Base-by-base conservation (phyloP, 2,888 invertebrate species). In the Desoria tigrina region DNA sequence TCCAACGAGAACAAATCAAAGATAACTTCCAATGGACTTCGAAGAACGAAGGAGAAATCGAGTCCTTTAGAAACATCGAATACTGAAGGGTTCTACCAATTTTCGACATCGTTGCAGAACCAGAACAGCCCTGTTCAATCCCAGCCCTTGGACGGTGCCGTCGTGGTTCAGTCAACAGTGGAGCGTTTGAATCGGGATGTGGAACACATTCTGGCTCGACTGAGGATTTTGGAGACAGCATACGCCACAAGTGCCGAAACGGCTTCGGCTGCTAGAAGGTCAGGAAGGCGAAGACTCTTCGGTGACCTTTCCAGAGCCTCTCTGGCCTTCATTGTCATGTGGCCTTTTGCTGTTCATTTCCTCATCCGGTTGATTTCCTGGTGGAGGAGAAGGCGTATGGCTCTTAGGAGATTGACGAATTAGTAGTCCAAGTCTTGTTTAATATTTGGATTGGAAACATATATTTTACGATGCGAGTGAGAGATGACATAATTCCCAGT, bases 321-420 rank as follows among this genome's bases (percentile, higher is more conserved):
- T 1, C 80, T 88, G 58, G 78, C 83, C 56, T 81, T 88, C 68
- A 79, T 89, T 72, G 77, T 87, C 26, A 69, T 85, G 63, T 89
- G 89, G 89, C 89, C 89, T 4, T 83, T 89, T 77, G 70, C 88
- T 54, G 86, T 74, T 32, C 77, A 77, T 45, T 72, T 77, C 42
- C 32, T 77, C 24, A 61, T 77, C 7, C 74, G 72, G 56, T 64
- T 74, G 37, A 49, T 76, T 37, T 42, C 62, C 2, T 73, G 72
- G 73, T 76, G 71, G 69, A 62, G 72, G 61, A 49, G 66, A 42
- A 64, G 73, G 45, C 55, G 74, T 55, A 57, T 4, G 32, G 11
- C 32, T n/a, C n/a, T n/a, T 11, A 32, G 32, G 32, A 32, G 32
- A 11, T 4, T 32, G 32, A 32, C 32, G 4, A 4, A 32, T 32